These are phyloP conservation scores for Hephaestus fuliginosus DNA, from an alignment of 2,797 vertebrate genomes.

Conservation along the genomic window DNA sequence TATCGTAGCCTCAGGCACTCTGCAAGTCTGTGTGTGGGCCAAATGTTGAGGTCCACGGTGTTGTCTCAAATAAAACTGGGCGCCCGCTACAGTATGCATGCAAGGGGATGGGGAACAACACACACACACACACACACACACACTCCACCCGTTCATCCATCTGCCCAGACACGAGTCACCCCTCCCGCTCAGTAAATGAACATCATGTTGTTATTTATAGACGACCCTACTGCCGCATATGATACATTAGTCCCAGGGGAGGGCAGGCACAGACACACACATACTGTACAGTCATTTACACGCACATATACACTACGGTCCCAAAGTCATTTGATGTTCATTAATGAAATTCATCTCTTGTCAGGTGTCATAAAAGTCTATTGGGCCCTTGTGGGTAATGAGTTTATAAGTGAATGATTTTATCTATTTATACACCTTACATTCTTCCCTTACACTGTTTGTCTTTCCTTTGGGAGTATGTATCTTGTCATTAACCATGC, in stretches of 20 bases:
- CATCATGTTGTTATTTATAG: conserved; percentile 82
- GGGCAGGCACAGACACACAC: conserved; percentile 25
- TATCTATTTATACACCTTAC: conserved; percentile 17
- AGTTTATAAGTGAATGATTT: conserved; percentile 30
- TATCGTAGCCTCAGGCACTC: conserved; percentile 23
- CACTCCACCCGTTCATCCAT: conserved; percentile 53
- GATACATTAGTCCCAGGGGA: conserved; percentile 73
- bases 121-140: conserved; percentile 20
- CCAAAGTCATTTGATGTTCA: conserved; percentile 62
- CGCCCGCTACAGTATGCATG: conserved; percentile 28
- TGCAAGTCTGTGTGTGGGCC: conserved; percentile 11
- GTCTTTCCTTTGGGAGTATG: not conserved
- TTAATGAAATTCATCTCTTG: conserved; percentile 54
- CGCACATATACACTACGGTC: conserved; percentile 26
- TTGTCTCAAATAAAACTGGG: conserved; percentile 48
- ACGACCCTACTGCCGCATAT: conserved; percentile 67
- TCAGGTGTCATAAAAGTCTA: conserved; percentile 53
- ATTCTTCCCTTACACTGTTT: not conserved
- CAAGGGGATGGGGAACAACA: conserved; percentile 21
- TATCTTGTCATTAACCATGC: conserved; percentile 1
- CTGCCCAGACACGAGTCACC: conserved; percentile 65
- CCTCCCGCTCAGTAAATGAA: conserved; percentile 68
- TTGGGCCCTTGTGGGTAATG: conserved; percentile 40
- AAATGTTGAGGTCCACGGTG: conserved; percentile 28
- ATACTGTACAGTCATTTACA: conserved; percentile 27